Percentiles rank a stretch among this genome's conserved stretches.
Evolutionary conservation across 2,888 invertebrate genomes (phyloP).

Genomic region (Dynastes hyllus): DNA sequence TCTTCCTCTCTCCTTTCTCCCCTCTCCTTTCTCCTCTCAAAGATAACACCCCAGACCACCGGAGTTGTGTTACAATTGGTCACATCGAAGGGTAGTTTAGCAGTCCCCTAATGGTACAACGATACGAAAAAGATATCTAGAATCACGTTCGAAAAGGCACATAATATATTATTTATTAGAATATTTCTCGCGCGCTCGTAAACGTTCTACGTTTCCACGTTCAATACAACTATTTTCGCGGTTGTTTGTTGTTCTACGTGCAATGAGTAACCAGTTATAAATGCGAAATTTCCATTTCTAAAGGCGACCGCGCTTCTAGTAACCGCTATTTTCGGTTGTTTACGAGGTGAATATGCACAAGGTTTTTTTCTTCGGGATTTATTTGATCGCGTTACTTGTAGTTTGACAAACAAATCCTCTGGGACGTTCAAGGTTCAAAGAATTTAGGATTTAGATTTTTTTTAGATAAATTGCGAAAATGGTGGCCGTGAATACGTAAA

Average conservation of each 20-base stretch:
- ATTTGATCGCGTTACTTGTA: too few relatives aligned
- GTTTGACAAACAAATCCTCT: too few relatives aligned
- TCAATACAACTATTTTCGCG: constrained; percentile 30
- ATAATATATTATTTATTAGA: constrained; percentile 36
- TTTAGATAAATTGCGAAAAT: too few relatives aligned
- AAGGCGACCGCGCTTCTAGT: not conserved
- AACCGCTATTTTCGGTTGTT: constrained; percentile 20
- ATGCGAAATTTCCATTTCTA: constrained; percentile 27
- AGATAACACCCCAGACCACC: too few relatives aligned
- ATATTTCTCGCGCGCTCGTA: constrained; percentile 33
- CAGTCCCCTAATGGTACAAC: too few relatives aligned
- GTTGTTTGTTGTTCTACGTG: constrained; percentile 32
- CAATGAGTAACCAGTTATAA: constrained; percentile 38
- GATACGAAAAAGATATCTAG: not conserved
- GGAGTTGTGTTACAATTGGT: too few relatives aligned
- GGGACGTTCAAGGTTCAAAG: too few relatives aligned
- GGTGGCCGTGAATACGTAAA: too few relatives aligned
- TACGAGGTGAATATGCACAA: constrained; percentile 8
- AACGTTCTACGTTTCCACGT: constrained; percentile 23
- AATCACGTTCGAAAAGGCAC: not conserved
- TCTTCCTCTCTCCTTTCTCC: too few relatives aligned
- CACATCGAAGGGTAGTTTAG: too few relatives aligned
- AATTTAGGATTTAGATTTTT: too few relatives aligned
- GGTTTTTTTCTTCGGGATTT: not conserved
- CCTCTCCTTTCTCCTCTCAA: too few relatives aligned